These are phyloP conservation scores for Diploptera punctata DNA, from an alignment of 2,888 invertebrate genomes.

Conservation along the genomic window DNA sequence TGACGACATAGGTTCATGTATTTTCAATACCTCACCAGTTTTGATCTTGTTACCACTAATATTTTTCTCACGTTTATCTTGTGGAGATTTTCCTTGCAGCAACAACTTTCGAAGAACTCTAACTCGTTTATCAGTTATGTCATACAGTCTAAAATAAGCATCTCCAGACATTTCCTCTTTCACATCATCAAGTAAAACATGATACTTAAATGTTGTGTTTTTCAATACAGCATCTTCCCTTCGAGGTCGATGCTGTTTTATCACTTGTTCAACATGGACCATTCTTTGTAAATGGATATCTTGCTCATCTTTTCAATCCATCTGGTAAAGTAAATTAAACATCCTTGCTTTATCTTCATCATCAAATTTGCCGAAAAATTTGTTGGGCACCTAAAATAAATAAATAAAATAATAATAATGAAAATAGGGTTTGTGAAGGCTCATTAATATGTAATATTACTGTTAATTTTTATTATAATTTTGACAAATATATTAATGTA, in stretches of 20 bases:
- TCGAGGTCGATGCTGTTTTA: background rate
- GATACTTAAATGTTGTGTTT: background rate
- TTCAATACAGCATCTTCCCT: background rate
- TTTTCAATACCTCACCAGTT: no score
- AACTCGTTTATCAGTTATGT: conserved; percentile 16
- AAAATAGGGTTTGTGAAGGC: no score
- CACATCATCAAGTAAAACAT: background rate
- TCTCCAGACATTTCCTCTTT: background rate
- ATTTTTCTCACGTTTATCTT: conserved; percentile 1
- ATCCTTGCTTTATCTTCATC: no score
- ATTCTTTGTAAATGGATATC: conserved; percentile 8
- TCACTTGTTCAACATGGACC: no score
- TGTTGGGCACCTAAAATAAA: no score
- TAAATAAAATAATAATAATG: no score
- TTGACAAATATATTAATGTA: no score
- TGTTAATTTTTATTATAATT: no score
- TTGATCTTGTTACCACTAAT: conserved; percentile 1
- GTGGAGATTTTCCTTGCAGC: conserved; percentile 14
- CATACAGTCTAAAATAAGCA: conserved; percentile 20
- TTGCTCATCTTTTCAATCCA: background rate
- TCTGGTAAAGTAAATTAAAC: background rate
- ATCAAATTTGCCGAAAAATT: no score
- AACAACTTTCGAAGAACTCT: conserved; percentile 17
- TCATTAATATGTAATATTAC: no score
- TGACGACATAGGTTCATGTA: no score